These are phyloP conservation scores for Aleiodes alternator DNA, from an alignment of 2,888 invertebrate species.

Conservation along the genomic window DNA sequence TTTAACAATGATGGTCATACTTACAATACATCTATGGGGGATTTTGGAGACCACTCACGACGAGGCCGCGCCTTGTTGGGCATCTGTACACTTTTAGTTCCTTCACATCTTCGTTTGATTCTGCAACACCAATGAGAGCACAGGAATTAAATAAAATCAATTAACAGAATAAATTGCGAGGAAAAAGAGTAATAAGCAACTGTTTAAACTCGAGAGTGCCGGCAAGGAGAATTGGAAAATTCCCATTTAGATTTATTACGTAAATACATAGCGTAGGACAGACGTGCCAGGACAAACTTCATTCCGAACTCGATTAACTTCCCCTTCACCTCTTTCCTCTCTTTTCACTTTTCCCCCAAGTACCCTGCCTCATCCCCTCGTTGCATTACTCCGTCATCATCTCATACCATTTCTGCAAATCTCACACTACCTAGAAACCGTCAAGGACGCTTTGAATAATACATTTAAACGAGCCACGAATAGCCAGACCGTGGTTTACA, in stretches of 20 bases:
- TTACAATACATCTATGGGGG: conserved; percentile 72
- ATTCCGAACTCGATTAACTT: conserved; percentile 42
- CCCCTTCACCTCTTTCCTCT: background rate
- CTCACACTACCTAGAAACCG: conserved; percentile 34
- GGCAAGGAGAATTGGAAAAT: conserved; percentile 14
- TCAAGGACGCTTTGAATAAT: conserved; percentile 49
- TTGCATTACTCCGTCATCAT: conserved; percentile 14
- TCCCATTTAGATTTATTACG: conserved; percentile 24
- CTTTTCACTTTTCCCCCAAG: conserved; percentile 8
- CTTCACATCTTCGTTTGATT: conserved; percentile 63
- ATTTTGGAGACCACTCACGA: conserved; percentile 71
- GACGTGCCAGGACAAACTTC: conserved; percentile 26
- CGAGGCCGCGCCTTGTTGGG: conserved; percentile 71
- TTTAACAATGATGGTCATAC: conserved; percentile 51
- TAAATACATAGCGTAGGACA: conserved; percentile 20
- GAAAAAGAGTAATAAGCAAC: background rate
- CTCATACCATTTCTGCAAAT: conserved; percentile 24
- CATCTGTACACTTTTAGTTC: conserved; percentile 63
- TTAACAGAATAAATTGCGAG: background rate
- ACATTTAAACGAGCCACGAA: conserved; percentile 44
- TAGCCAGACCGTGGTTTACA: conserved; percentile 42
- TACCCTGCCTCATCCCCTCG: background rate
- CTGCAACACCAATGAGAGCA: conserved; percentile 50
- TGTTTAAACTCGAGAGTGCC: background rate
- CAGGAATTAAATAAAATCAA: conserved; percentile 20